A percentile compares a stretch with the other conserved stretches of the same genome.
Evolutionary conservation across 2,888 invertebrate genomes (phyloP).

Genomic region (Orgyia antiqua): DNA sequence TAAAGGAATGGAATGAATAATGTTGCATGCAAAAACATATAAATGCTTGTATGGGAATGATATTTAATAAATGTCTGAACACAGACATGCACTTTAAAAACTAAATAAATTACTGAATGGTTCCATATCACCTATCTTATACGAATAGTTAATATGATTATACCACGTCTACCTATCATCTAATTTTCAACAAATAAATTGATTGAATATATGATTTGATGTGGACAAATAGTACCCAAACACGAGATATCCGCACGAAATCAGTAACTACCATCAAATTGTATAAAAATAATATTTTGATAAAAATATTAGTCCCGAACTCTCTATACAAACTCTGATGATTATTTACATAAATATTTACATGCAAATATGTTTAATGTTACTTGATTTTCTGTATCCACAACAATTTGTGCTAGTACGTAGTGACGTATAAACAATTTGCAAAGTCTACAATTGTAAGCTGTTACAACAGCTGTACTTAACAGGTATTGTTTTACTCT

Average conservation of each 20-base stretch:
- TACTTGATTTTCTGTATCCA: conserved; percentile 13
- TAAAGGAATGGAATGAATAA: conserved; percentile 25
- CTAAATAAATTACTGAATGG: conserved; percentile 45
- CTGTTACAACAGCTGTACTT: neutral
- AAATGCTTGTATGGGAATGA: conserved; percentile 49
- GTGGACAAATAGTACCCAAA: conserved; percentile 19
- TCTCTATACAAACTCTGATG: conserved; percentile 61
- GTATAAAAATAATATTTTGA: conserved; percentile 66
- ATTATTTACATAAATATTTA: conserved; percentile 62
- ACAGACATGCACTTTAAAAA: conserved; percentile 22
- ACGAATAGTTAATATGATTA: conserved; percentile 9
- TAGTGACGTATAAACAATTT: neutral
- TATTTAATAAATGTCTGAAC: conserved; percentile 33
- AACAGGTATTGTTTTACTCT: neutral
- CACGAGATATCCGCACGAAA: conserved; percentile 21
- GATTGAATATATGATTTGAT: conserved; percentile 15
- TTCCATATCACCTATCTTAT: conserved; percentile 38
- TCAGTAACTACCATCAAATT: conserved; percentile 32
- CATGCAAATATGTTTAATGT: conserved; percentile 29
- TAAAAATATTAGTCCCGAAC: conserved; percentile 59
- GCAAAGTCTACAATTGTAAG: conserved; percentile 2
- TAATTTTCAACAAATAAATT: conserved; percentile 16
- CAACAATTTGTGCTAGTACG: conserved; percentile 35
- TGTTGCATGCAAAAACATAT: conserved; percentile 25
- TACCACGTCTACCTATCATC: conserved; percentile 10